Conservation (phyloP, 1,140 invertebrate genomes). For the Anthonomus grandis region DNA sequence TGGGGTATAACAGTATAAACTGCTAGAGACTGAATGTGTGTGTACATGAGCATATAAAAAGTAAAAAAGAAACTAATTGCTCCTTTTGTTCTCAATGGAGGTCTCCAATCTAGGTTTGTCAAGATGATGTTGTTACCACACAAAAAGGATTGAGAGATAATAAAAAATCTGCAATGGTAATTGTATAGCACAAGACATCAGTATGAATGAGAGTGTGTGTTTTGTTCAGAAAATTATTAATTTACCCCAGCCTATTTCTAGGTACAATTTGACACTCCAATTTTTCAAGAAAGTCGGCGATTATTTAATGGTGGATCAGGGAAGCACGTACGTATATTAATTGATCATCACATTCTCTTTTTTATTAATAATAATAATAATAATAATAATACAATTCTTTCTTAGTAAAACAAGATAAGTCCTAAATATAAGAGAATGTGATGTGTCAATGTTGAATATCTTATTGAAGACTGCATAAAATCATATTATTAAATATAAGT, state of each 20-base stretch:
- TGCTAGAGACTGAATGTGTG: not conserved
- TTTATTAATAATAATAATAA: not conserved
- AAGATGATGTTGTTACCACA: slow-evolving; percentile 27
- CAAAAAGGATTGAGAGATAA: slow-evolving; percentile 10
- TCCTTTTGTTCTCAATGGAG: slow-evolving; percentile 42
- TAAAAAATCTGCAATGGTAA: slow-evolving; percentile 23
- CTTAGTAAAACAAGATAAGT: not conserved
- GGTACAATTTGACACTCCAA: slow-evolving; percentile 46
- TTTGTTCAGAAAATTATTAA: slow-evolving; percentile 54
- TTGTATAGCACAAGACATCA: slow-evolving; percentile 23
- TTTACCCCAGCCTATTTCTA: slow-evolving; percentile 54
- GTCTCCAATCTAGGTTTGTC: slow-evolving; percentile 37
- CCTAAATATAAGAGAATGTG: slow-evolving; percentile 16
- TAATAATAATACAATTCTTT: not conserved
- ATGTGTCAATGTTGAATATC: not conserved
- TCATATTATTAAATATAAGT: not conserved
- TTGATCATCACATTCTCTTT: slow-evolving; percentile 37
- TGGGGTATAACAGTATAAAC: too few species aligned
- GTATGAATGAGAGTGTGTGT: slow-evolving; percentile 49
- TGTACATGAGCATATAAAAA: not conserved
- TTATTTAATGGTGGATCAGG: slow-evolving; percentile 32
- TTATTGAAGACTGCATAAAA: slow-evolving; percentile 1
- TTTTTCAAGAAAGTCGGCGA: slow-evolving; percentile 40
- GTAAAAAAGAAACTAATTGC: slow-evolving; percentile 39
- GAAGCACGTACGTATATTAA: slow-evolving; percentile 48